Conservation (phyloP, 2,888 invertebrate genomes). For the Chrysopilus asiliformis region DNA sequence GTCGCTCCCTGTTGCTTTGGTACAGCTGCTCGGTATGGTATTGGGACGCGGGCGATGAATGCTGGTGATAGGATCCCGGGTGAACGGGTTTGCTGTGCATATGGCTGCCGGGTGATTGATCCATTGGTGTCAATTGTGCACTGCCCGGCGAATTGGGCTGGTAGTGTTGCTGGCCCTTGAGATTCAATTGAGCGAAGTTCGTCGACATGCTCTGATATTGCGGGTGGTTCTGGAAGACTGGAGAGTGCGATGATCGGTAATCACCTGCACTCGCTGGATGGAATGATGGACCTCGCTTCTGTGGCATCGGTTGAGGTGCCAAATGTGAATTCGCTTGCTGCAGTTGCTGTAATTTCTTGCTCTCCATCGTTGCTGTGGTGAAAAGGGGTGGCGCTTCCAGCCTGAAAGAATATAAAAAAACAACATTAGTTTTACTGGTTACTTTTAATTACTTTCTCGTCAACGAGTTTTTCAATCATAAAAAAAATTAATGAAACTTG, state of each 20-base stretch:
- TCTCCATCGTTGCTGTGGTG: slow-evolving; percentile 50
- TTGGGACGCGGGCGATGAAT: slow-evolving; percentile 13
- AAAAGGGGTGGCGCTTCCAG: slow-evolving; percentile 57
- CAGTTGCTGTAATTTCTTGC: slow-evolving; percentile 43
- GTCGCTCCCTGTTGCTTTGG: slow-evolving; percentile 40
- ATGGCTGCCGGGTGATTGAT: slow-evolving; percentile 26
- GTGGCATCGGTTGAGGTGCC: slow-evolving; percentile 37
- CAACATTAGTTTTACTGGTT: too few relatives aligned
- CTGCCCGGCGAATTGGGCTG: slow-evolving; percentile 19
- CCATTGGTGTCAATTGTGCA: slow-evolving; percentile 28
- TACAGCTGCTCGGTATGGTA: slow-evolving; percentile 31
- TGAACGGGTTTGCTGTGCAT: slow-evolving; percentile 12
- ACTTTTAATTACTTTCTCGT: too few relatives aligned
- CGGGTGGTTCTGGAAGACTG: slow-evolving; percentile 25
- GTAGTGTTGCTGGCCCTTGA: slow-evolving; percentile 18
- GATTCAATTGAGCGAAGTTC: slow-evolving; percentile 18
- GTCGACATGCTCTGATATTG: slow-evolving; percentile 18
- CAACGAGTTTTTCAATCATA: too few relatives aligned
- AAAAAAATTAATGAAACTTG: too few relatives aligned
- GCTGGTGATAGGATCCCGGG: slow-evolving; percentile 34
- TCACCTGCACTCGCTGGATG: slow-evolving; percentile 35
- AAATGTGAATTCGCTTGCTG: slow-evolving; percentile 32
- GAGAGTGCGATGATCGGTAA: slow-evolving; percentile 44
- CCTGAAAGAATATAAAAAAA: slow-evolving; percentile 37
- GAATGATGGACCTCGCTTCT: slow-evolving; percentile 39